Base-by-base conservation (phyloP, 2,113 vertebrate species). In the Chaenocephalus aceratus region DNA sequence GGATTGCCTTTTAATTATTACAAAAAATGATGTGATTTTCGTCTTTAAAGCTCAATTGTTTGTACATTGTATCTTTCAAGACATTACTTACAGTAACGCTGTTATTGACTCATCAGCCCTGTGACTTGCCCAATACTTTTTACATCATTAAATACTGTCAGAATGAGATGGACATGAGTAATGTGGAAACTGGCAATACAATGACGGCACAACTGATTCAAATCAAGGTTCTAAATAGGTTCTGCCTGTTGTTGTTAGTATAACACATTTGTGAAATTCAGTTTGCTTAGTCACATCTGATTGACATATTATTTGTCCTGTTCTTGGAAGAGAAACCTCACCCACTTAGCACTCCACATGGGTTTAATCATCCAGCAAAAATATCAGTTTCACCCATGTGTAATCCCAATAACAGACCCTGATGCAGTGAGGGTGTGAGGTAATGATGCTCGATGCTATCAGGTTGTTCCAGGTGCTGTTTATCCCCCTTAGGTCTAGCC, bases 81-180 rank as follows among this genome's bases (percentile, higher is more conserved):
- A 41, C 1, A 1, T 41, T 41, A 6, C 36, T 30, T 30, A 30
- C 30, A 30, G 30, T 30, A 30, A 41, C 7, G 36, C 36, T 41
- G 36, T 41, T 30, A 30, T 30, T 41, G 36, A 41, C 5, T 41
- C 36, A 41, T 6, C 36, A 41, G 5, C 36, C 36, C 36, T 41
- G 36, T 41, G 36, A 41, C 36, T 7, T 41, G 5, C 36, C 7
- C 36, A 41, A 6, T 1, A 6, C 36, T 6, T 41, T 41, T 6
- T 8, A 41, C 36, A 41, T 41, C 36, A 41, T 6, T 41, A 41
- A 41, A 6, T 72, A 62, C 65, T 46, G 14, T 10, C 34, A 8
- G 61, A 68, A 15, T 49, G 64, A 58, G 26, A 68, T 44, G 23
- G 44, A 45, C 36, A 3, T 81, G 87, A 87, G 51, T 84, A 79